phyloP scores from a whole-genome alignment of 2,113 vertebrate genomes.

The Leucosticte australis region DNA sequence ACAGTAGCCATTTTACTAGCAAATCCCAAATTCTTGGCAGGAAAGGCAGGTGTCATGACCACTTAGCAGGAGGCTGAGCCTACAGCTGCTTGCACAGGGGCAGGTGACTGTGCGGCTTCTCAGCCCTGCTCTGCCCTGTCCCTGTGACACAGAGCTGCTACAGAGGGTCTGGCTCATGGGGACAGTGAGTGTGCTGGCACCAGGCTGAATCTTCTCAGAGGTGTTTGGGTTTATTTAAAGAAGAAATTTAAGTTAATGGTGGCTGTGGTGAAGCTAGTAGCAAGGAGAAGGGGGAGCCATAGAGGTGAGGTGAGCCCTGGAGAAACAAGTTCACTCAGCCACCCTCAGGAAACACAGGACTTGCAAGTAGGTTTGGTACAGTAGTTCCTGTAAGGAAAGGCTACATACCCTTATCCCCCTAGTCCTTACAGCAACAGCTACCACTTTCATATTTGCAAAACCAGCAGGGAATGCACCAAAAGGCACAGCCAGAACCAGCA shows the following conservation, averaged over 20 bases:
- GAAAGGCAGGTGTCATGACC: neutral
- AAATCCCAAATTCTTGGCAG: neutral
- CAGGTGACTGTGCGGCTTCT: neutral
- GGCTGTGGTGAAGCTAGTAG: neutral
- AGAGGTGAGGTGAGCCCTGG: neutral
- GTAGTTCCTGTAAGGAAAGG: neutral
- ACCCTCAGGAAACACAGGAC: neutral
- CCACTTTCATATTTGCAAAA: neutral
- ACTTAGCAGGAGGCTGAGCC: neutral
- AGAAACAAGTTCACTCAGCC: neutral
- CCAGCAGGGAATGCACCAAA: neutral
- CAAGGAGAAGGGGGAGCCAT: neutral
- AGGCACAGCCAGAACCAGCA: neutral
- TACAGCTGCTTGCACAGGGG: neutral
- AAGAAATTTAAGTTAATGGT: neutral
- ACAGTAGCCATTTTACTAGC: neutral
- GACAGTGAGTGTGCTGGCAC: fast-evolving
- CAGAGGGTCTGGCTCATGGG: fast-evolving
- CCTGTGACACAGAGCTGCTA: fast-evolving
- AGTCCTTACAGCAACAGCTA: neutral
- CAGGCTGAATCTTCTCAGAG: neutral
- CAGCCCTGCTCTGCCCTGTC: neutral
- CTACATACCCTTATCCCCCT: neutral
- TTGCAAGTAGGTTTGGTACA: neutral
- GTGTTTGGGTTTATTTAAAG: neutral